Evolutionary conservation across 2,888 invertebrate species (phyloP), one percentile per base, ranked within the genome.

Genomic region (Ophion ellenae): DNA sequence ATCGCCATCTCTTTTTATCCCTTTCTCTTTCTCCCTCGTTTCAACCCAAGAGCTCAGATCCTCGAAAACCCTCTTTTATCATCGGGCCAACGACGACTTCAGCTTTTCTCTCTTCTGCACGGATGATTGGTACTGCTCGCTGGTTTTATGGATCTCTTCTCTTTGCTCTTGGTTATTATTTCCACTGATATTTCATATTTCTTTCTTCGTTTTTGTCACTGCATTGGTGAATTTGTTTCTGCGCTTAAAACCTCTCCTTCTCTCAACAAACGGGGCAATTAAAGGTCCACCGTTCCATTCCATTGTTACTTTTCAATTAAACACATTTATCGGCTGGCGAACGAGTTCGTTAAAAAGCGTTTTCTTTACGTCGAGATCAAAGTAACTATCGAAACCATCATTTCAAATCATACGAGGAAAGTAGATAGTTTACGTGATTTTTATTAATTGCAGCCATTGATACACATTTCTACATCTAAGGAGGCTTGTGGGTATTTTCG

Each of bases 121-220:
- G 86, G 85, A 86, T 84, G 82, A 75, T 74, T 36, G 82, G 20
- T 32, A 40, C 32, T 20, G 36, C 53, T 32, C 40, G 63, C 53
- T 64, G 75, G 28, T 71, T 73, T 45, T 57, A 67, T 73, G 66
- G 28, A 45, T 69, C 74, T 40, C 28, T 40, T 28, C 24, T 61
- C 45, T 20, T 78, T 45, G 32, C 75, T 24, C 59, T 69, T 36
- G 85, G 87, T 88, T 88, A 89, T 90, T 88, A 89, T 90, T 90
- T 88, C 86, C 67, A 66, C 77, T 84, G 86, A 88, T 86, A 82
- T 89, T 74, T 77, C 66, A 77, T 84, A 87, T 84, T 87, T 86
- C 67, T 69, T 64, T 71, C 84, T 47, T 45, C 28, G 53, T 64
- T 79, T 57, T 36, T n/a, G 59, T 20, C 70, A 10, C 20, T 32